phyloP scores from a whole-genome alignment of 2,797 vertebrate genomes.

The Hirundo rustica region DNA sequence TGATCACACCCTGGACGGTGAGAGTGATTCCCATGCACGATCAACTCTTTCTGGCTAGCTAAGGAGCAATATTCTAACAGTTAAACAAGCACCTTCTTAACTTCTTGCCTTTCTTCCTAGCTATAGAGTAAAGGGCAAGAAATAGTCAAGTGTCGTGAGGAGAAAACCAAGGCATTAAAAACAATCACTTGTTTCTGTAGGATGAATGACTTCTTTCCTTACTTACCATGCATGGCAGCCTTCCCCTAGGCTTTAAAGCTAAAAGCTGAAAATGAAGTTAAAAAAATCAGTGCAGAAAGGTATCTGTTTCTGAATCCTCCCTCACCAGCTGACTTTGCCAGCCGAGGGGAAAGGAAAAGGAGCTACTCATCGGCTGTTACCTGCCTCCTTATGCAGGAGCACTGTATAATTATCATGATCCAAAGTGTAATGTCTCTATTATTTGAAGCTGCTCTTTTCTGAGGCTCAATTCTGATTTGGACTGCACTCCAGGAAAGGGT shows the following conservation, averaged over 20 bases:
- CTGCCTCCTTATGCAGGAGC: background rate
- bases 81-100: slow-evolving; percentile 38
- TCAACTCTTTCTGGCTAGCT: background rate
- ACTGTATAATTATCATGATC: background rate
- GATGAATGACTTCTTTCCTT: background rate
- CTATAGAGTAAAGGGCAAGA: slow-evolving; percentile 3
- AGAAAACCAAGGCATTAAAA: slow-evolving; percentile 8
- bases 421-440: background rate
- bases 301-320: background rate
- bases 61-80: background rate
- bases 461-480: background rate
- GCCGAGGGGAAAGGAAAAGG: background rate
- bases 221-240: background rate
- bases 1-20: background rate
- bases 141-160: background rate
- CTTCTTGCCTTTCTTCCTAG: slow-evolving; percentile 4
- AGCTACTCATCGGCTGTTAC: background rate
- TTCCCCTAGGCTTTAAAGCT: background rate
- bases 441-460: background rate
- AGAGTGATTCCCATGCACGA: background rate
- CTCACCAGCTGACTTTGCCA: background rate
- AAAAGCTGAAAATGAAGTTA: background rate
- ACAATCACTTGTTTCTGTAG: background rate
- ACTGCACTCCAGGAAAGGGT: background rate
- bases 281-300: background rate